phyloP scores from a whole-genome alignment of 2,888 invertebrate species.

The Clistopyga incitator region DNA sequence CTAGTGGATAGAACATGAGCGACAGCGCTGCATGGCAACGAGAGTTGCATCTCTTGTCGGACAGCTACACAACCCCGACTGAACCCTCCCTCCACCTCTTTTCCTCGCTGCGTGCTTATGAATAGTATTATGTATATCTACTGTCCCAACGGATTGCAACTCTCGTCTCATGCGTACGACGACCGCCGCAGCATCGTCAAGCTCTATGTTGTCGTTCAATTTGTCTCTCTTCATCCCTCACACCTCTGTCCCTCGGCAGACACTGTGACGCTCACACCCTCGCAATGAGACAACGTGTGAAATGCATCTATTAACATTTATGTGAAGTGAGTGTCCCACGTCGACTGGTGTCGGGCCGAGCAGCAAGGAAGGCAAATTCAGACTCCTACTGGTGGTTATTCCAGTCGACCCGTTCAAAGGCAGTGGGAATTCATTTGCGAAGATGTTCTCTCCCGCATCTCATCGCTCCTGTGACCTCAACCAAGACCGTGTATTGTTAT shows the following conservation, averaged over 20 bases:
- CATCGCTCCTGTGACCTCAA: too few relatives aligned
- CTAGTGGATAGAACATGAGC: constrained; percentile 51
- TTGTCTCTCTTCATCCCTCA: constrained; percentile 7
- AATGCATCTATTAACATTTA: constrained; percentile 66
- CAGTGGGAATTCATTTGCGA: constrained; percentile 35
- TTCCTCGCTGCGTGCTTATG: constrained; percentile 53
- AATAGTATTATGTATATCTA: constrained; percentile 66
- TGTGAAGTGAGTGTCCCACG: constrained; percentile 56
- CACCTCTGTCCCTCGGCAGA: neutral
- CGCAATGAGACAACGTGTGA: constrained; percentile 54
- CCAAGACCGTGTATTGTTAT: neutral
- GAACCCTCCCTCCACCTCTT: constrained; percentile 25
- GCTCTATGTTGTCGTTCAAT: neutral
- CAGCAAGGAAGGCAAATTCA: neutral
- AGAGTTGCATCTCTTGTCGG: constrained; percentile 18
- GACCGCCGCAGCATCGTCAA: neutral
- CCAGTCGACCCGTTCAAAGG: neutral
- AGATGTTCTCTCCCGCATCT: neutral
- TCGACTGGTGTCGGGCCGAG: constrained; percentile 17
- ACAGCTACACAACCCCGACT: constrained; percentile 20
- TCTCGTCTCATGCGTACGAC: constrained; percentile 13
- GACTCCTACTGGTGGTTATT: constrained; percentile 14
- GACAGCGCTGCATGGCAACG: constrained; percentile 36
- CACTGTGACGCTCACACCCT: constrained; percentile 14
- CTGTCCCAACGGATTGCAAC: constrained; percentile 41